Percentiles rank a stretch among this genome's conserved stretches.
These are phyloP conservation scores for Nixonia krombeini DNA, from an alignment of 1,140 invertebrate genomes.

Conservation along the genomic window DNA sequence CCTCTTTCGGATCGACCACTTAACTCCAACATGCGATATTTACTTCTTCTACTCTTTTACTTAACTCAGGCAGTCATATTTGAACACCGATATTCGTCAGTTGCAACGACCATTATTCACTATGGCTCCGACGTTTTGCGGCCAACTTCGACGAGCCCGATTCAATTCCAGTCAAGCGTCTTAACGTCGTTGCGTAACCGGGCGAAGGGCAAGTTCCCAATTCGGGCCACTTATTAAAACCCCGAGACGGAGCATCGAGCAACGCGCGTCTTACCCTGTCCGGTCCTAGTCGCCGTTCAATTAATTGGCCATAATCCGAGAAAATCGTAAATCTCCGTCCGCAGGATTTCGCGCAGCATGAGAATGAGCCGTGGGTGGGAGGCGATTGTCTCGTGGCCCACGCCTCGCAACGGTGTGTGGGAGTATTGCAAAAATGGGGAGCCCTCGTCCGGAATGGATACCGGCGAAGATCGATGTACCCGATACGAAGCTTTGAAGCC, in stretches of 20 bases:
- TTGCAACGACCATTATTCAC: too few relatives aligned
- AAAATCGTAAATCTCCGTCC: conserved; percentile 66
- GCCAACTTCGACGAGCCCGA: too few relatives aligned
- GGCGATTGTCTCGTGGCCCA: conserved; percentile 66
- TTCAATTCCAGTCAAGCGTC: neutral
- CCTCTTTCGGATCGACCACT: too few relatives aligned
- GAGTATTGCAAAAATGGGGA: conserved; percentile 49
- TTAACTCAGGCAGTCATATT: too few relatives aligned
- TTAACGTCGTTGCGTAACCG: too few relatives aligned
- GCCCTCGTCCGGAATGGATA: conserved; percentile 28
- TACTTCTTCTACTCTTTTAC: too few relatives aligned
- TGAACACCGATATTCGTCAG: too few relatives aligned
- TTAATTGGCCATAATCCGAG: conserved; percentile 68
- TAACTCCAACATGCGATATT: too few relatives aligned
- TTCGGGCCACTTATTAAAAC: too few relatives aligned
- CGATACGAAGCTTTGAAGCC: conserved; percentile 31
- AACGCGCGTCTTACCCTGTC: conserved; percentile 13
- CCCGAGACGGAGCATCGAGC: too few relatives aligned
- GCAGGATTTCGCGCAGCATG: conserved; percentile 35
- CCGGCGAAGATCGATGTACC: conserved; percentile 27
- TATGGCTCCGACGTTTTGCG: too few relatives aligned
- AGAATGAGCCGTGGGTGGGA: conserved; percentile 63
- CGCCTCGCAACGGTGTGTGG: conserved; percentile 54
- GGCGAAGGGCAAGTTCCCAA: too few relatives aligned
- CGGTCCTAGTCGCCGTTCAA: conserved; percentile 44